Conservation (phyloP, 2,888 invertebrate genomes). For the Phengaris alcon region DNA sequence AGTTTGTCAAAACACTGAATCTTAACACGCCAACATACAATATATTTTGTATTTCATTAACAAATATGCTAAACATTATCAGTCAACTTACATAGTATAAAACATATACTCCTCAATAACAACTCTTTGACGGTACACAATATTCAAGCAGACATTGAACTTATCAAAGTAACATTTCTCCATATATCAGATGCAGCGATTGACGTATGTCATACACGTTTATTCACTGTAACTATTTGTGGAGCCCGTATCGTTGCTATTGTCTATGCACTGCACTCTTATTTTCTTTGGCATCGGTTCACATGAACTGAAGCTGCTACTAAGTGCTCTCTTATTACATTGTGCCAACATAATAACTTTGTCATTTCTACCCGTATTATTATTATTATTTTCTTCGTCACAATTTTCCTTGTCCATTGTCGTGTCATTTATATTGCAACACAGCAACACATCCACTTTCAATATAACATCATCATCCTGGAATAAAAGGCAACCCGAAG, state of each 20-base stretch:
- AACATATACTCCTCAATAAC: neutral
- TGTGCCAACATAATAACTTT: slow-evolving; percentile 51
- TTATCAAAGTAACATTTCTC: no score
- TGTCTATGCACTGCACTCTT: slow-evolving; percentile 38
- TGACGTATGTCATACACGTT: no score
- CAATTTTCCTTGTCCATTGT: slow-evolving; percentile 39
- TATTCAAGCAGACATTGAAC: neutral
- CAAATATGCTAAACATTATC: neutral
- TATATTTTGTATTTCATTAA: neutral
- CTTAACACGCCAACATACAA: neutral
- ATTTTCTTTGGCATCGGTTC: slow-evolving; percentile 65
- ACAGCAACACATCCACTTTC: slow-evolving; percentile 61
- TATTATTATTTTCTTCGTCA: slow-evolving; percentile 57
- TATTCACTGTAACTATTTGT: slow-evolving; percentile 51
- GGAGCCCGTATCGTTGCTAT: slow-evolving; percentile 54
- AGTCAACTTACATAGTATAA: neutral
- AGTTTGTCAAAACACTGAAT: neutral
- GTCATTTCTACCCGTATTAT: slow-evolving; percentile 44
- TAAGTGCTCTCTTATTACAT: slow-evolving; percentile 56
- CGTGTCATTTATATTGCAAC: slow-evolving; percentile 44
- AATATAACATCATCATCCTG: slow-evolving; percentile 62
- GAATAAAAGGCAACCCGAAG: slow-evolving; percentile 30
- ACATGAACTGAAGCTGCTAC: slow-evolving; percentile 54
- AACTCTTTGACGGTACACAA: neutral
- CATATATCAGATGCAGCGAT: no score